Evolutionary conservation across 1,140 invertebrate genomes (phyloP).

Genomic region (Drosophila subpulchrella): DNA sequence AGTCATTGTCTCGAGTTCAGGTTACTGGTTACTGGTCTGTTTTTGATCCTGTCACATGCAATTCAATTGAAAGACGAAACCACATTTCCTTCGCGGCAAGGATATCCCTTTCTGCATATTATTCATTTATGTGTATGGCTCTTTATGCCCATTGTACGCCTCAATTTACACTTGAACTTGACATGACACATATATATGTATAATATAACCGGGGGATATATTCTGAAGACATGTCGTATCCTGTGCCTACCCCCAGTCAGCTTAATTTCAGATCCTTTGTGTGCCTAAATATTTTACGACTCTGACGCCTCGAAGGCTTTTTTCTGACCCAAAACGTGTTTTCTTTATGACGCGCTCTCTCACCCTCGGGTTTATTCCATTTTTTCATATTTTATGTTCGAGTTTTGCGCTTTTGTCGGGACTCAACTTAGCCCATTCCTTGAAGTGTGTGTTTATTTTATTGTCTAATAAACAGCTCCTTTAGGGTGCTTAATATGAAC

Average conservation of each 20-base stretch:
- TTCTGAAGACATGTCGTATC: slow-evolving; percentile 26
- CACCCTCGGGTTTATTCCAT: slow-evolving; percentile 35
- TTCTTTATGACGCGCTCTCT: slow-evolving; percentile 38
- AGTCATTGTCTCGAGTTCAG: slow-evolving; percentile 59
- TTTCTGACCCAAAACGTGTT: slow-evolving; percentile 54
- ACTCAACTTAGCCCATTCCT: not conserved
- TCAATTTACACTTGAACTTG: slow-evolving; percentile 72
- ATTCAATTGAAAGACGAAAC: slow-evolving; percentile 73
- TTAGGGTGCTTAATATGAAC: slow-evolving; percentile 14
- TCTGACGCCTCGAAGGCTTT: slow-evolving; percentile 64
- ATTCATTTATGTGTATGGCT: slow-evolving; percentile 49
- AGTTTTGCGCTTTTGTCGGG: slow-evolving; percentile 27
- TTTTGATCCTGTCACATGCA: slow-evolving; percentile 50
- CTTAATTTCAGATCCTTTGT: slow-evolving; percentile 74
- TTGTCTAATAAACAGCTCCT: slow-evolving; percentile 79
- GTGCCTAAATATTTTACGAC: slow-evolving; percentile 72
- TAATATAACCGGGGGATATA: not conserved
- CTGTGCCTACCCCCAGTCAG: slow-evolving; percentile 35
- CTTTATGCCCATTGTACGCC: slow-evolving; percentile 63
- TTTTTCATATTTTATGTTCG: slow-evolving; percentile 68
- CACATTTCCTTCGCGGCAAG: slow-evolving; percentile 58
- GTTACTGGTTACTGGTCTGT: slow-evolving; percentile 29
- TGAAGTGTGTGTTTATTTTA: slow-evolving; percentile 80
- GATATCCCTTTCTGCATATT: slow-evolving; percentile 55
- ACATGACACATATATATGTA: slow-evolving; percentile 25